Conservation (phyloP, 2,797 vertebrate genomes). For the Spea hammondii region DNA sequence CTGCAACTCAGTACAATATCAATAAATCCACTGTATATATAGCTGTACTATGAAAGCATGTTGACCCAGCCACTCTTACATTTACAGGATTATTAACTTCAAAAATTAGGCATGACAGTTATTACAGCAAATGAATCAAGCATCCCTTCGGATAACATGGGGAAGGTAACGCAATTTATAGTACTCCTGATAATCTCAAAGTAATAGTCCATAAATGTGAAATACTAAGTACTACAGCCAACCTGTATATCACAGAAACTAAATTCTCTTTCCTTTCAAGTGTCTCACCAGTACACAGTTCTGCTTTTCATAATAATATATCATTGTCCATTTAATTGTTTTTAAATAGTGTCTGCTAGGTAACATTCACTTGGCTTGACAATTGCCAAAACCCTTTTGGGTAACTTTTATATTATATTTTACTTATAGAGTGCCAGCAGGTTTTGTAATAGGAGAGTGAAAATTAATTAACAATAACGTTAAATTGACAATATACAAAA, state of each 20-base stretch:
- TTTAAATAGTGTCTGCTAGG: no score
- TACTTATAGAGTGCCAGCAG: no score
- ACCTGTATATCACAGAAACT: conserved; percentile 28
- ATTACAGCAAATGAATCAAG: conserved; percentile 45
- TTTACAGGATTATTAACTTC: conserved; percentile 40
- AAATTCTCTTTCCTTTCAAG: conserved; percentile 40
- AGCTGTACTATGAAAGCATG: conserved; percentile 22
- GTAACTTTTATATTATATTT: no score
- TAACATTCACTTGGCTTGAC: no score
- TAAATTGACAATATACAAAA: no score
- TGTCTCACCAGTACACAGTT: conserved; percentile 16
- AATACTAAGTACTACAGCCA: conserved; percentile 37
- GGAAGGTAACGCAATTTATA: conserved; percentile 40
- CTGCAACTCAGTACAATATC: conserved; percentile 39
- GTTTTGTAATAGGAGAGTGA: no score
- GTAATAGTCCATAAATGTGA: conserved; percentile 40
- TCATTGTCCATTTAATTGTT: no score
- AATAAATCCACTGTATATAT: conserved; percentile 31
- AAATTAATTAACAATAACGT: no score
- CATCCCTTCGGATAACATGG: conserved; percentile 29
- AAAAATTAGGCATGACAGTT: conserved; percentile 48
- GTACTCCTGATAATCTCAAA: conserved; percentile 26
- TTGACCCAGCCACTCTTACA: conserved; percentile 28
- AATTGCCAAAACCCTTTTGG: no score
- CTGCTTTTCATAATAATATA: conserved; percentile 17